Evolutionary conservation across 2,888 invertebrate genomes (phyloP), one percentile per base, ranked within the genome.

Genomic region (Drosophila pegasa): DNA sequence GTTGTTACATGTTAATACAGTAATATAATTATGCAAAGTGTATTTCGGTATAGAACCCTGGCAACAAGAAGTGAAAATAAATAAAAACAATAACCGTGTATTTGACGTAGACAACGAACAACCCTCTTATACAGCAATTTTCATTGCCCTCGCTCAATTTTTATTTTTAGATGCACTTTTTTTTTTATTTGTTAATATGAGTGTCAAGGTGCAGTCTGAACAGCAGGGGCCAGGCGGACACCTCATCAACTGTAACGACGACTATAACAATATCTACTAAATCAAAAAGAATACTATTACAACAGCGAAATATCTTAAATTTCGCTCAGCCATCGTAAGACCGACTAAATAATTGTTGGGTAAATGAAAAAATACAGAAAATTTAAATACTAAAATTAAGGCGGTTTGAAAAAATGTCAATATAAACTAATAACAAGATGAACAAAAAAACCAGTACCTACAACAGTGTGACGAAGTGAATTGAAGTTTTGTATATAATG

Each of bases 141-240:
- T 68, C 71, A 75, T 70, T 75, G 68, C 83, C 71, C 69, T 70
- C 68, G 65, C 59, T 69, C 70, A 73, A 77, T 80, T 78, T 88
- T 70, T 85, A 85, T 75, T 76, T 83, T 80, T 82, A 69, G 73
- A 55, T 75, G 64, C 67, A 71, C 68, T 80, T 85, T 78, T 78
- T 85, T 78, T 78, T 72, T 78, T 50, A 29, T 20, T 41, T 18
- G 31, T 48, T 70, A 81, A 85, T 87, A 87, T 88, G 81, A 87
- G 89, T 87, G 85, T 88, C 85, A 85, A 85, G 85, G 85, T 87
- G 89, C 80, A 86, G 78, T 62, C 67, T 74, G 50, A 66, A 70
- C 65, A 59, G 58, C 40, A 60, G 27, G 59, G 66, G 61, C 59
- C 48, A 54, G 40, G 67, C 56, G 51, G 57, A 74, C 60, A 67